Evolutionary conservation across 2,888 invertebrate species (phyloP).

Genomic region (Idaea aversata): DNA sequence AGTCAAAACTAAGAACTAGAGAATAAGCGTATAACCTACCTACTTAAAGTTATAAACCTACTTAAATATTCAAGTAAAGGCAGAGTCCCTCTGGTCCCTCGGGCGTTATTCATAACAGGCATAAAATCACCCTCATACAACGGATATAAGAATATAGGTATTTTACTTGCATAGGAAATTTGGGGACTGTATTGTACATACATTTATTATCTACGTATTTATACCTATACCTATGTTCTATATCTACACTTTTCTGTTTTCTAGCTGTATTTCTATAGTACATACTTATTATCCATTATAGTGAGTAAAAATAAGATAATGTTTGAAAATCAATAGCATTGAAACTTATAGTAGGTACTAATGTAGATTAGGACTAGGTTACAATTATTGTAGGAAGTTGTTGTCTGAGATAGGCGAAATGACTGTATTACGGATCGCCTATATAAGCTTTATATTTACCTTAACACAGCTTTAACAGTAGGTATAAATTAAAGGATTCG

Average conservation of each 20-base stretch:
- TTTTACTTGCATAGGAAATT: constrained; percentile 38
- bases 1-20: too few relatives aligned
- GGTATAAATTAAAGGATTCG: background rate
- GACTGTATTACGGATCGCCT: too few relatives aligned
- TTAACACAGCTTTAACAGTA: background rate
- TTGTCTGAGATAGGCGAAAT: too few relatives aligned
- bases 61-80: constrained; percentile 17
- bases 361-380: too few relatives aligned
- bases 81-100: constrained; percentile 35
- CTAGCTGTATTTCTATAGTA: too few relatives aligned
- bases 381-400: too few relatives aligned
- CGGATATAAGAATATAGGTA: constrained; percentile 41
- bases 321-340: too few relatives aligned
- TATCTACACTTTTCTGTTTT: too few relatives aligned
- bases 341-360: too few relatives aligned
- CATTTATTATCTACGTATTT: constrained; percentile 6
- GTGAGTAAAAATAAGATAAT: too few relatives aligned
- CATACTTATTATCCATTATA: too few relatives aligned
- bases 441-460: background rate
- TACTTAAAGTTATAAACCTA: background rate
- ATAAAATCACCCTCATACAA: constrained; percentile 47
- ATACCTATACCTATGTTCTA: background rate
- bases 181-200: constrained; percentile 16
- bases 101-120: constrained; percentile 60
- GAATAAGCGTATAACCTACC: background rate